These are phyloP conservation scores for Hippocampus mohnikei DNA, from an alignment of 2,113 vertebrate genomes.

Conservation along the genomic window DNA sequence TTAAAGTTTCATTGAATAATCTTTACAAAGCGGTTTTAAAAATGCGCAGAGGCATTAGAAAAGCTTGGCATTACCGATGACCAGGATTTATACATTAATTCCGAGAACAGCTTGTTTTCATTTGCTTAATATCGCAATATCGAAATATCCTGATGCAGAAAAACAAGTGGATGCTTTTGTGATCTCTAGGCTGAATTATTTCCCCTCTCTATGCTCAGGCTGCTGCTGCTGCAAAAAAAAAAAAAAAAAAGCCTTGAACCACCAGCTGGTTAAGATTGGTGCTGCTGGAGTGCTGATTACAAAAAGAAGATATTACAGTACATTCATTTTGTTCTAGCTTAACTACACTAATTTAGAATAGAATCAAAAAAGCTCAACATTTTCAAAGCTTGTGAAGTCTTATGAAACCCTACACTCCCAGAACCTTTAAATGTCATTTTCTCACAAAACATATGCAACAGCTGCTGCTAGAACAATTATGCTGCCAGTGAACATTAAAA, in stretches of 20 bases:
- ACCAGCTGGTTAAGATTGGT: neutral
- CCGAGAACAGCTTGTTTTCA: neutral
- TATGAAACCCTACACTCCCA: neutral
- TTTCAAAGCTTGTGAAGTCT: neutral
- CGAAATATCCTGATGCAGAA: neutral
- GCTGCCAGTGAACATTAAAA: neutral
- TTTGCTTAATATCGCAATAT: neutral
- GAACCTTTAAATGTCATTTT: neutral
- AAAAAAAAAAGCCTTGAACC: neutral
- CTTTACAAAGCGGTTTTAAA: neutral
- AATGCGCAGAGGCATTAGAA: neutral
- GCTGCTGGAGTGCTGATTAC: neutral
- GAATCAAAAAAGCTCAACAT: neutral
- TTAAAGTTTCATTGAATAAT: constrained; percentile 12
- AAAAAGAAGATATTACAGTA: neutral
- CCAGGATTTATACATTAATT: neutral
- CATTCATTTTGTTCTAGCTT: neutral
- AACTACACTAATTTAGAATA: neutral
- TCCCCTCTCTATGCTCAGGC: neutral
- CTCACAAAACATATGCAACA: neutral
- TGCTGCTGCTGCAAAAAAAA: neutral
- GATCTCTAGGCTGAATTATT: neutral
- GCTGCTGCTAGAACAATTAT: neutral
- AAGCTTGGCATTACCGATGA: neutral
- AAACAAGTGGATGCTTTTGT: neutral